Percentiles rank a stretch among this genome's conserved stretches.
These are phyloP conservation scores for Perdita meconis DNA, from an alignment of 2,888 invertebrate genomes.

Conservation along the genomic window DNA sequence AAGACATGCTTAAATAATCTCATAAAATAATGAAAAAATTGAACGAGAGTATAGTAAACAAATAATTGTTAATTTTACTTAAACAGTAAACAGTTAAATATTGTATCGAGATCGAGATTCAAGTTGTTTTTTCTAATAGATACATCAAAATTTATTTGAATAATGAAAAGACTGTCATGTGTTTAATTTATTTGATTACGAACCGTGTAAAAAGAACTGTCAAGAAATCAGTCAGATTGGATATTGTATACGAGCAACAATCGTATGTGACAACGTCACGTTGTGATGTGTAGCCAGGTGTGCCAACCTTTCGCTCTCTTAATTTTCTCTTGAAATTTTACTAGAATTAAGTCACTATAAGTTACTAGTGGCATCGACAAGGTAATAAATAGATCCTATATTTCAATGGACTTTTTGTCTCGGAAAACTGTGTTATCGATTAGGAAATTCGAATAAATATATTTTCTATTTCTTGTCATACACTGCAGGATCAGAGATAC, in stretches of 20 bases:
- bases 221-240: constrained; percentile 18
- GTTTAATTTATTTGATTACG: constrained; percentile 11
- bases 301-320: constrained; percentile 41
- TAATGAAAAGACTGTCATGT: neutral
- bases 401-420: no score
- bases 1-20: neutral
- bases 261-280: constrained; percentile 45
- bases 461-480: no score
- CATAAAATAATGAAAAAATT: neutral
- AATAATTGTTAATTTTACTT: constrained; percentile 5
- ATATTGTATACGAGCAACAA: neutral
- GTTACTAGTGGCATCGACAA: no score
- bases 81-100: neutral
- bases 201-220: constrained; percentile 44
- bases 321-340: neutral
- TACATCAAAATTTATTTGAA: neutral
- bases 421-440: no score
- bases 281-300: constrained; percentile 42
- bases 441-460: no score
- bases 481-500: no score
- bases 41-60: neutral
- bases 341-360: no score
- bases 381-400: no score
- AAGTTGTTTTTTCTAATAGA: neutral
- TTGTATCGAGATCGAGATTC: neutral